Percentiles rank a stretch among this genome's conserved stretches.
phyloP scores from a whole-genome alignment of 1,140 invertebrate genomes.

The Calliopsis andreniformis region DNA sequence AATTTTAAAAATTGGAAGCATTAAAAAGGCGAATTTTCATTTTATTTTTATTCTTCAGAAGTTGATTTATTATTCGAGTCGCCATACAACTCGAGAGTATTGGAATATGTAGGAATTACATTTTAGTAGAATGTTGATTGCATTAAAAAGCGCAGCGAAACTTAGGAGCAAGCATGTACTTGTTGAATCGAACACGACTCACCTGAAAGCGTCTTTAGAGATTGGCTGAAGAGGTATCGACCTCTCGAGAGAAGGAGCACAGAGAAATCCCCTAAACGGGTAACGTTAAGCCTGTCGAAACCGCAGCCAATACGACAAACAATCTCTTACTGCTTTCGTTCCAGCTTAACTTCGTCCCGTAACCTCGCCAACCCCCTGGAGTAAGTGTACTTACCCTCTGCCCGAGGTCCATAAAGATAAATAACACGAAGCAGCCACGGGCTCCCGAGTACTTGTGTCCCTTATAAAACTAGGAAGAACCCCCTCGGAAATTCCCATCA shows the following conservation, averaged over 20 bases:
- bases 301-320: constrained; percentile 78
- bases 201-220: neutral
- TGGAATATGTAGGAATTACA: no score
- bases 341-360: constrained; percentile 74
- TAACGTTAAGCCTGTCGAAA: constrained; percentile 71
- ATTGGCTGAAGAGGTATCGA: constrained; percentile 6
- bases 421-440: constrained; percentile 74
- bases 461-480: constrained; percentile 54
- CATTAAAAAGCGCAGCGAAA: no score
- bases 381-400: constrained; percentile 82
- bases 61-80: no score
- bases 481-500: constrained; percentile 46
- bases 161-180: no score
- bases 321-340: constrained; percentile 78
- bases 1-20: neutral
- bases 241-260: constrained; percentile 27
- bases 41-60: no score
- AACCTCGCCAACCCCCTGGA: constrained; percentile 51
- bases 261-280: constrained; percentile 65
- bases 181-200: constrained; percentile 51
- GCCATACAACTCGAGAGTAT: no score
- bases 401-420: constrained; percentile 82
- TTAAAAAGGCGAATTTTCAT: neutral
- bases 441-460: constrained; percentile 51
- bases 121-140: no score